These are phyloP conservation scores for Dermochelys coriacea DNA, from an alignment of 2,797 vertebrate species.

Conservation along the genomic window DNA sequence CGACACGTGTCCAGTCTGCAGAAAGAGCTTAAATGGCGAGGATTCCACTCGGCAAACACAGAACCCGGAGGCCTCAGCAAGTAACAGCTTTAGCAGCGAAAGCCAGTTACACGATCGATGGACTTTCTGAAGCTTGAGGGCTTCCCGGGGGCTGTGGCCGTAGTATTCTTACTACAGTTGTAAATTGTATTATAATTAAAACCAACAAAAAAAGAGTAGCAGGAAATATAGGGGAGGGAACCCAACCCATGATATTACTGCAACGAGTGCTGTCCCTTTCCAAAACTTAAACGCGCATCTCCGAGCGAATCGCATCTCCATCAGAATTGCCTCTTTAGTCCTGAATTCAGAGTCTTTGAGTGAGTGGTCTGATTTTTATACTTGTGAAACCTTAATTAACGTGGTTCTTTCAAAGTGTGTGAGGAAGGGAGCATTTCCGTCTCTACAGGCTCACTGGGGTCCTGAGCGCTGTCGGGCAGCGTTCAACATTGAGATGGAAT, in stretches of 20 bases:
- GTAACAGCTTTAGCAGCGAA: slow-evolving; percentile 87
- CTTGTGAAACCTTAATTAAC: not conserved
- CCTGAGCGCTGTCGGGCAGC: not conserved
- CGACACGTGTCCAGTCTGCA: slow-evolving; percentile 97
- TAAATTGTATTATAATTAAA: slow-evolving; percentile 70
- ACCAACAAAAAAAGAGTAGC: slow-evolving; percentile 2
- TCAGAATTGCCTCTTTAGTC: not conserved
- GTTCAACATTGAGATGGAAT: not conserved
- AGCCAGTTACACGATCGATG: slow-evolving; percentile 92
- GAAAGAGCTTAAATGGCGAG: slow-evolving; percentile 95
- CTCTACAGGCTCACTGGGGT: not conserved
- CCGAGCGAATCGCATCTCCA: not conserved
- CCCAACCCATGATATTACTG: not conserved
- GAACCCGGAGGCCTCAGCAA: slow-evolving; percentile 78
- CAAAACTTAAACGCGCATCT: not conserved
- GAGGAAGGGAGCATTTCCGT: not conserved
- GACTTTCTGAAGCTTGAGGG: slow-evolving; percentile 89
- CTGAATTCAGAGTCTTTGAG: not conserved
- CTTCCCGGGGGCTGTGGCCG: not conserved
- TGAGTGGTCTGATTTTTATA: not conserved
- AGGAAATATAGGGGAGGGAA: slow-evolving; percentile 21
- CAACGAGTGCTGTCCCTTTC: not conserved
- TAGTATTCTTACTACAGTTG: slow-evolving; percentile 35
- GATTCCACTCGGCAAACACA: slow-evolving; percentile 89
- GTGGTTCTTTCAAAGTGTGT: not conserved